phyloP scores from a whole-genome alignment of 2,888 invertebrate species.

The Colletes collaris region DNA sequence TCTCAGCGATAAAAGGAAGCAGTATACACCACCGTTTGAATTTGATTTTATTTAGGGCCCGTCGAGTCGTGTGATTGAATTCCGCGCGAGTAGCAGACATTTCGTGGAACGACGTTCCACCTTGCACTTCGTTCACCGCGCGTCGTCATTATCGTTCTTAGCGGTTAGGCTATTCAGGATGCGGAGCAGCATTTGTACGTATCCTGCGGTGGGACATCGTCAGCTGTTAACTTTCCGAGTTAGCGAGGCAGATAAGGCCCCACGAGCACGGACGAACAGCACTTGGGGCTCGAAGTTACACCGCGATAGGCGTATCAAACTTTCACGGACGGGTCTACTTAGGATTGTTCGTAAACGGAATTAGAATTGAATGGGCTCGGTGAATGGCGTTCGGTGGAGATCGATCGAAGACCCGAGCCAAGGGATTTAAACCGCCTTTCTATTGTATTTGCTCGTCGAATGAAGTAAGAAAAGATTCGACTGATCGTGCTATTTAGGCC shows the following conservation, averaged over 20 bases:
- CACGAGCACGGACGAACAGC: constrained; percentile 49
- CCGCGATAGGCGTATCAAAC: constrained; percentile 56
- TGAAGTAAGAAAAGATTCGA: not conserved
- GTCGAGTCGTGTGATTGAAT: constrained; percentile 19
- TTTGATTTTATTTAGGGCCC: not conserved
- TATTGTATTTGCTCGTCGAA: not conserved
- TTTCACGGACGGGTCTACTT: constrained; percentile 41
- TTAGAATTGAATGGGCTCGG: constrained; percentile 45
- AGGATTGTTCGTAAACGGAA: constrained; percentile 47
- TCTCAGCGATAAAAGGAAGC: too few species aligned
- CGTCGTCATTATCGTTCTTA: constrained; percentile 55
- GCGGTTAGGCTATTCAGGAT: constrained; percentile 56
- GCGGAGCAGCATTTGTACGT: constrained; percentile 62
- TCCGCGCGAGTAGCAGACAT: not conserved
- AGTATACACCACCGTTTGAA: not conserved
- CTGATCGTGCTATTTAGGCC: not conserved
- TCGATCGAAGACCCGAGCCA: constrained; percentile 1
- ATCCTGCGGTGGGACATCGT: constrained; percentile 62
- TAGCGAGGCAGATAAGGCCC: constrained; percentile 66
- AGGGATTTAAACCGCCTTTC: not conserved
- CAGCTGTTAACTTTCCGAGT: constrained; percentile 71
- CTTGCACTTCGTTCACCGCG: constrained; percentile 31
- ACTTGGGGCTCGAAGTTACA: constrained; percentile 48
- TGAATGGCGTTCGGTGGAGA: not conserved
- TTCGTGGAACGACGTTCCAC: constrained; percentile 13